Conservation (phyloP, 2,888 invertebrate genomes). For the Drosophila rubida region DNA sequence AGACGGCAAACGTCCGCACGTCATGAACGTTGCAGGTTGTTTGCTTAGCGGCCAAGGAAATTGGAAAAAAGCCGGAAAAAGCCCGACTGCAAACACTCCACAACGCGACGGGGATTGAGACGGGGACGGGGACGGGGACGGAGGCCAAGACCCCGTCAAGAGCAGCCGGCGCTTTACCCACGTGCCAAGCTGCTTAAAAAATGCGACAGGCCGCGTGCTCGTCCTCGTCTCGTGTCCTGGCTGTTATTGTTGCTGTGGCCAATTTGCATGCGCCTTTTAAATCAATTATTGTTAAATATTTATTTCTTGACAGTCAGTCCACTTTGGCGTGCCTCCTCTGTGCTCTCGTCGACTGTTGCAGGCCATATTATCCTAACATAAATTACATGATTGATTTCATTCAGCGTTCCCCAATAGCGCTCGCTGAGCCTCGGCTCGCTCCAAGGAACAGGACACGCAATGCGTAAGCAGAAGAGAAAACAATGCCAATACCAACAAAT, state of each 20-base stretch:
- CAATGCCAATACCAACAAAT: slow-evolving; percentile 36
- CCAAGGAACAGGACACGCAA: slow-evolving; percentile 30
- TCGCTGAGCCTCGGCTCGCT: slow-evolving; percentile 5
- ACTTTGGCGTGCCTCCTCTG: slow-evolving; percentile 46
- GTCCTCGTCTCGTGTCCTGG: slow-evolving; percentile 26
- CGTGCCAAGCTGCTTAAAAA: slow-evolving; percentile 75
- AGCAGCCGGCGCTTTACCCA: slow-evolving; percentile 76
- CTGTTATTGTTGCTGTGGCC: slow-evolving; percentile 21
- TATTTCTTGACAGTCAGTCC: slow-evolving; percentile 78
- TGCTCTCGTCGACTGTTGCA: not conserved
- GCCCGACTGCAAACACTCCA: slow-evolving; percentile 27
- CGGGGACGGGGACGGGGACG: not conserved
- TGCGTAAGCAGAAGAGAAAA: slow-evolving; percentile 54
- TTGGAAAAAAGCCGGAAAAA: slow-evolving; percentile 39
- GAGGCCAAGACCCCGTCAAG: slow-evolving; percentile 26
- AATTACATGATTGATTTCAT: slow-evolving; percentile 84
- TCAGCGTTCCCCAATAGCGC: slow-evolving; percentile 55
- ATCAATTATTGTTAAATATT: slow-evolving; percentile 81
- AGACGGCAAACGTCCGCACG: slow-evolving; percentile 33
- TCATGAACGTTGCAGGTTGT: slow-evolving; percentile 48
- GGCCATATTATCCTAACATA: slow-evolving; percentile 78
- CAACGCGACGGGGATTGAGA: not conserved
- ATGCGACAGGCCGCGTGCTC: slow-evolving; percentile 21
- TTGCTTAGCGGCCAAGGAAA: slow-evolving; percentile 66
- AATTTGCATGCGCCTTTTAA: slow-evolving; percentile 81